Percentiles rank a stretch among this genome's conserved stretches.
phyloP scores from a whole-genome alignment of 2,888 invertebrate species.

The Agapostemon virescens region DNA sequence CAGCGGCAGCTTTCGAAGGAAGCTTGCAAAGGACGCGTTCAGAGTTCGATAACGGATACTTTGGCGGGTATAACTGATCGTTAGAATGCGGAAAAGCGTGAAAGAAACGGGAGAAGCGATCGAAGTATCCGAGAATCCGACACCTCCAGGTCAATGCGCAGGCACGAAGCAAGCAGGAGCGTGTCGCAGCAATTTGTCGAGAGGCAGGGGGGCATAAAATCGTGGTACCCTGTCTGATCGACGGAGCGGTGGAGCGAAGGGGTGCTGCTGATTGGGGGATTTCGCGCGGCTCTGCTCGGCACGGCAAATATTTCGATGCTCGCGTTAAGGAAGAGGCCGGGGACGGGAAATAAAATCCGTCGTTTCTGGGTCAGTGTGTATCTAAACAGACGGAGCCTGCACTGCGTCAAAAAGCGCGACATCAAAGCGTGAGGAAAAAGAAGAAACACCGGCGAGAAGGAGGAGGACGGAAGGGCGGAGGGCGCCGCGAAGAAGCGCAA shows the following conservation, averaged over 20 bases:
- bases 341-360: slow-evolving; percentile 53
- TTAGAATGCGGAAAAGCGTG: not conserved
- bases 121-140: slow-evolving; percentile 7
- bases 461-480: not conserved
- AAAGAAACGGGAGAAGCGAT: slow-evolving; percentile 2
- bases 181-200: not conserved
- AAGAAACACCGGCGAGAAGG: slow-evolving; percentile 5
- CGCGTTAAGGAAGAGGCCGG: slow-evolving; percentile 37
- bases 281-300: slow-evolving; percentile 31
- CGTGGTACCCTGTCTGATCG: slow-evolving; percentile 10
- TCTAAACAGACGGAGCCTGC: slow-evolving; percentile 56
- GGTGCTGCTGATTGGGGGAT: slow-evolving; percentile 27
- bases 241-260: not conserved
- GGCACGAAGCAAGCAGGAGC: not conserved
- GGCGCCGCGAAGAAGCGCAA: not conserved
- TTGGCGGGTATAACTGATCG: not conserved
- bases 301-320: slow-evolving; percentile 59
- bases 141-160: slow-evolving; percentile 13
- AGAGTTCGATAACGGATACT: not conserved
- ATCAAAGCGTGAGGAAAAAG: slow-evolving; percentile 39
- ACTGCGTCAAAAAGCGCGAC: slow-evolving; percentile 49
- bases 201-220: slow-evolving; percentile 2
- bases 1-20: not conserved
- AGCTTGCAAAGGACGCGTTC: not conserved
- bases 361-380: slow-evolving; percentile 59